These are phyloP conservation scores for Tachycineta bicolor DNA, from an alignment of 2,113 vertebrate genomes.

Conservation along the genomic window DNA sequence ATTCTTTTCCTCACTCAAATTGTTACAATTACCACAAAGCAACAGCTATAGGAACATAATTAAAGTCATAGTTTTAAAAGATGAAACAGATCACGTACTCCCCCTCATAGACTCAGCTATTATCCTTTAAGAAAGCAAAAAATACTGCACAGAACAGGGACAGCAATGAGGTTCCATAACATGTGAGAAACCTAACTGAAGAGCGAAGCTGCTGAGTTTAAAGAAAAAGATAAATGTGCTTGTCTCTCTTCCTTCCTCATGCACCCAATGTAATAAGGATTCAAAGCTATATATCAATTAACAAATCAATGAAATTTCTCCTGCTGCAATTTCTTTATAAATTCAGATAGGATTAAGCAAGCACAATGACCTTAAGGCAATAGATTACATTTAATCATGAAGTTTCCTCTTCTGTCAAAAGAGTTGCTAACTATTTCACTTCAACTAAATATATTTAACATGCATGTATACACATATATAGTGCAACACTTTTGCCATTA, in stretches of 20 bases:
- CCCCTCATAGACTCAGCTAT: neutral
- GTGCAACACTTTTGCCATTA: neutral
- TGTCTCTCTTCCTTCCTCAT: neutral
- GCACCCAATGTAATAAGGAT: slow-evolving; percentile 40
- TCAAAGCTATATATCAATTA: slow-evolving; percentile 66
- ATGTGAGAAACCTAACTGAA: neutral
- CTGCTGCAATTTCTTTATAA: slow-evolving; percentile 34
- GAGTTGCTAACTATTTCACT: neutral
- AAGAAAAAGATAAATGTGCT: slow-evolving; percentile 54
- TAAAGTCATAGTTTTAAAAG: slow-evolving; percentile 38
- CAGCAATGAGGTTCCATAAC: neutral
- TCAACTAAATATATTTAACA: neutral
- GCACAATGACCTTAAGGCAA: slow-evolving; percentile 3
- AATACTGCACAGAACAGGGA: neutral
- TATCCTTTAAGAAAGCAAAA: slow-evolving; percentile 17
- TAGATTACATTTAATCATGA: slow-evolving; percentile 9
- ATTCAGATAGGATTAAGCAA: slow-evolving; percentile 43
- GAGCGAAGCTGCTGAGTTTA: slow-evolving; percentile 41
- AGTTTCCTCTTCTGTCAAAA: slow-evolving; percentile 41
- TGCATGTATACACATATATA: neutral
- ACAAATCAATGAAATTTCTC: slow-evolving; percentile 30
- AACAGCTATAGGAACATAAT: slow-evolving; percentile 30
- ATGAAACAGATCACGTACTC: neutral
- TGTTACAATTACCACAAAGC: slow-evolving; percentile 27
- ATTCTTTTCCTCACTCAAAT: neutral